Percentiles rank a stretch among this genome's conserved stretches.
phyloP scores from a whole-genome alignment of 1,140 invertebrate species.

The Listronotus bonariensis region DNA sequence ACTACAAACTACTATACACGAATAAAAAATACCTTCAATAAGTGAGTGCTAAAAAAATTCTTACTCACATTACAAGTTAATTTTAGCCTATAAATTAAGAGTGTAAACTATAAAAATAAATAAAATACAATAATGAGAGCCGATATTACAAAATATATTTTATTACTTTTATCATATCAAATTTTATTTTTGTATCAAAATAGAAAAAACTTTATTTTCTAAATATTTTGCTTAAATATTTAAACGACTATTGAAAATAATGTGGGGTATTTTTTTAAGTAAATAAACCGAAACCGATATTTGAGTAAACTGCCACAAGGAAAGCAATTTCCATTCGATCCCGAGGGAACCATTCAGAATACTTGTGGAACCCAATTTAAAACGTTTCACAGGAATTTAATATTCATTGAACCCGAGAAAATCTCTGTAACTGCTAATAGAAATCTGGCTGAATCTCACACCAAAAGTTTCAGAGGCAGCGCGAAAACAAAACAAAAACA shows the following conservation, averaged over 20 bases:
- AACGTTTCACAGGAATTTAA: background rate
- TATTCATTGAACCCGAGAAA: constrained; percentile 1
- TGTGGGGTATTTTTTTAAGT: background rate
- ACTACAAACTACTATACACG: no score
- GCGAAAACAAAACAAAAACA: constrained; percentile 9
- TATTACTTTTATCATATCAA: background rate
- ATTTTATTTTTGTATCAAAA: background rate
- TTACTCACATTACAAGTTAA: constrained; percentile 12
- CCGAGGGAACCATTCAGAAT: constrained; percentile 7
- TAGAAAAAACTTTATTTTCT: no score
- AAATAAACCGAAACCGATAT: constrained; percentile 2
- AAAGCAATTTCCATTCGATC: constrained; percentile 12
- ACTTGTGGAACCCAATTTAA: constrained; percentile 12
- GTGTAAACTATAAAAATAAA: constrained; percentile 16
- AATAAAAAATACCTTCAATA: no score
- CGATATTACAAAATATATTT: constrained; percentile 8
- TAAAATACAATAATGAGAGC: constrained; percentile 10
- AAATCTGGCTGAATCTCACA: constrained; percentile 2
- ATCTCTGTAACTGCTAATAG: constrained; percentile 13
- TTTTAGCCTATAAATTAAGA: background rate
- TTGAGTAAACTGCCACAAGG: background rate
- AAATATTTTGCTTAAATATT: no score
- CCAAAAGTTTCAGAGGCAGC: background rate
- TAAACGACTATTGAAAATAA: no score
- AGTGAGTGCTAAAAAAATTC: constrained; percentile 29